Conservation (phyloP, 92 coral and sea anemone species). For the Epizoanthus rinbou region DNA sequence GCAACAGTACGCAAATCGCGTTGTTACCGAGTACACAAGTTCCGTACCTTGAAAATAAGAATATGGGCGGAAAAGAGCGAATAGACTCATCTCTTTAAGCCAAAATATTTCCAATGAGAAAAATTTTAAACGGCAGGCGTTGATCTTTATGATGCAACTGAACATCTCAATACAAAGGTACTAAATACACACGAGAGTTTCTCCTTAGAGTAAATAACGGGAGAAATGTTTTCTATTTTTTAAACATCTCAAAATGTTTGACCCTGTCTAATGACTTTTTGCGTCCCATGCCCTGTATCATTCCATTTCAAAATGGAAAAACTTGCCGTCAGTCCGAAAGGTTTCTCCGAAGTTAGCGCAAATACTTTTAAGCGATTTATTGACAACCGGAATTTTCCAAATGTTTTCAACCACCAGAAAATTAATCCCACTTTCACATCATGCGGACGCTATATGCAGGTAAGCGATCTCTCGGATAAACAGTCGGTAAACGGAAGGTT, state of each 20-base stretch:
- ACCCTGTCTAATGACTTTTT: too few species aligned
- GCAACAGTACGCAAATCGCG: not conserved
- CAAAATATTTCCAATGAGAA: not conserved
- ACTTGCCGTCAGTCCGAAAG: not conserved
- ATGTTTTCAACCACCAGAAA: not conserved
- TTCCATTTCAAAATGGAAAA: too few species aligned
- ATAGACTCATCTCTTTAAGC: not conserved
- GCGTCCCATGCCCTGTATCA: too few species aligned
- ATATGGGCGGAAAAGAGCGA: not conserved
- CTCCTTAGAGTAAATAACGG: too few species aligned
- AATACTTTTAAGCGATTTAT: not conserved
- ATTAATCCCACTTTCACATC: not conserved
- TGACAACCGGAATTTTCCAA: not conserved
- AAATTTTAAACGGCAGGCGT: not conserved
- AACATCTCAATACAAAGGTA: too few species aligned
- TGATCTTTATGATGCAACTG: not conserved
- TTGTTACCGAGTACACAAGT: not conserved
- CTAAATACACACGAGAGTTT: too few species aligned
- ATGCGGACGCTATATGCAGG: too few species aligned
- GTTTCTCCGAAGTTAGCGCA: not conserved
- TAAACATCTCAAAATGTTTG: too few species aligned
- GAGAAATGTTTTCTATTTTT: too few species aligned
- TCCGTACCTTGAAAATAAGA: not conserved
- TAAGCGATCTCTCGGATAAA: not conserved
- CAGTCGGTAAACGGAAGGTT: too few species aligned